Evolutionary conservation across 1,140 invertebrate species (phyloP), one percentile per base, ranked within the genome.

Genomic region (Drosophila truncata): DNA sequence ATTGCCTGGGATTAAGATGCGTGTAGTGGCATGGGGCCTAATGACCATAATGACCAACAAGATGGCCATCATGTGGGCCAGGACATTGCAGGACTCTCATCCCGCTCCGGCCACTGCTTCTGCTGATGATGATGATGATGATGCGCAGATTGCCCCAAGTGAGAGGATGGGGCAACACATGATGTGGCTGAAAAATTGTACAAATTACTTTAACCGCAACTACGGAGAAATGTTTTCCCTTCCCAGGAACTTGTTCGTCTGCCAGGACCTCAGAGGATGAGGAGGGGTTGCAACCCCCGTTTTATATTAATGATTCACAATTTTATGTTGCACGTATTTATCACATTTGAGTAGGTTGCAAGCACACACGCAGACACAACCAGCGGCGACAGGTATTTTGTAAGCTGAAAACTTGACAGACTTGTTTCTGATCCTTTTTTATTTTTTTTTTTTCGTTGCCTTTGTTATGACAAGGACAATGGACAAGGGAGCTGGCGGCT

Each of bases 321-420:
- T 91, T 87, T 83, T 78, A 80, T 91, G 87, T 87, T 78, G 87
- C 80, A 81, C 82, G 80, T 91, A 91, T 91, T 91, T 91, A 91
- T 91, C 82, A 91, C 86, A 91, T 91, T 73, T 78, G 74, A 81
- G 84, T 81, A 72, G 74, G 57, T 39, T 66, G 33, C 62, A 72
- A 49, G 31, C 61, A 63, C 42, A 79, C 66, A 63, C 60, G 64
- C 47, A 44, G 41, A 49, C 46, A 70, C 59, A 64, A 41, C 52
- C 72, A 82, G 49, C 72, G 80, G 84, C 77, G 84, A 83, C 84
- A 87, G 84, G 84, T 90, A 90, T 90, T 81, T 90, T 90, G 85
- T 90, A 90, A 90, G 85, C 63, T 79, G 75, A 76, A 91, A 91
- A 91, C 87, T 87, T 91, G 87, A 91, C 87, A 91, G 86, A 91